Evolutionary conservation across 2,113 vertebrate genomes (phyloP), one percentile per base, ranked within the genome.

Genomic region (Gallinago paraguaiae): DNA sequence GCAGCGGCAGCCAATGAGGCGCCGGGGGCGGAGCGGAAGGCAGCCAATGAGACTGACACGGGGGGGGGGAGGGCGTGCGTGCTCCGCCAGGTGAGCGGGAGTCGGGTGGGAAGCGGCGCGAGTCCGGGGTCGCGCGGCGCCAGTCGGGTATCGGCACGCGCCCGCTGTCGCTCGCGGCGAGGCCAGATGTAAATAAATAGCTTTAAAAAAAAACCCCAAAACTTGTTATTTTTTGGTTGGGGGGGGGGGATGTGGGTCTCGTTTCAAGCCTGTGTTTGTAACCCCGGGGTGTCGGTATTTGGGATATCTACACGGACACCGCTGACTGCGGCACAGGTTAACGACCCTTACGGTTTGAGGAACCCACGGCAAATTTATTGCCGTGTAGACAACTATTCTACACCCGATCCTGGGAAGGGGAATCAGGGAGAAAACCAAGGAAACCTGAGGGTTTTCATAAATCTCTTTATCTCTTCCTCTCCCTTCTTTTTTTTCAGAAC

Each of bases 271-370:
- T 2, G 10, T 6, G 23, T 11, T 20, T 10, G 1, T 13, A 57
- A 27, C 20, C 6, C 3, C 18, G 2, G 9, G 4, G 18, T 10
- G 20, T 2, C 7, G 12, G 41, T 20, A 9, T 50, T 69, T 27
- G n/a, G 0, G 3, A 4, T 3, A 7, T 7, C 9, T 14, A 1
- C 9, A 9, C 3, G 1, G 37, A 9, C 10, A 6, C 2, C 5
- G 1, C 17, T 5, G 43, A 5, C 4, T 10, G 0, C 23, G 27
- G 2, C 27, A 3, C 8, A 11, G 48, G 8, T 6, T 2, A 30
- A 7, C 9, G 5, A 28, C 37, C 27, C 4, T 28, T 30, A 19
- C 8, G 27, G 61, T 18, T 20, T 30, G 61, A 30, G 37, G 61
- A 41, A 64, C 35, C 24, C 61, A 30, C 25, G 19, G 5, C 25